Conservation (phyloP, 2,888 invertebrate species). For the Anagyrus pseudococci region DNA sequence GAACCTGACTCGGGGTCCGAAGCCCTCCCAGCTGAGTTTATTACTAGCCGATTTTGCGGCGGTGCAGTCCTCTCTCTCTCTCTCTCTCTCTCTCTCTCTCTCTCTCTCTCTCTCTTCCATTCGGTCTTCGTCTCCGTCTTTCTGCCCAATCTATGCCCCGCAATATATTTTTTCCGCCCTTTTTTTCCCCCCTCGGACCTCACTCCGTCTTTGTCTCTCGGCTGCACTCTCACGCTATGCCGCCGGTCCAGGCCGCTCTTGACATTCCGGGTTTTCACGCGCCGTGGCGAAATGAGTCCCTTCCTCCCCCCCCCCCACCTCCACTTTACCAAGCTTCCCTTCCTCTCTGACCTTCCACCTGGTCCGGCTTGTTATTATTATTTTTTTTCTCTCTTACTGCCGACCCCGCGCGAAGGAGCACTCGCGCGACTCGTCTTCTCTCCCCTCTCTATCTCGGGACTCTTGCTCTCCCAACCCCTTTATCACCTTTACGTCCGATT, state of each 20-base stretch:
- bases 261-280: conserved; percentile 4
- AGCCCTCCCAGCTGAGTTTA: conserved; percentile 40
- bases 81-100: too few species aligned
- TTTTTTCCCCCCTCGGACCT: too few species aligned
- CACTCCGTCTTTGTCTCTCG: not conserved
- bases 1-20: conserved; percentile 35
- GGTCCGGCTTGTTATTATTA: not conserved
- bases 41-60: conserved; percentile 40
- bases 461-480: not conserved
- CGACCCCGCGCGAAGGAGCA: too few species aligned
- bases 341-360: not conserved
- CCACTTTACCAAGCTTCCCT: not conserved
- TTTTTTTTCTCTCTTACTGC: conserved; percentile 2
- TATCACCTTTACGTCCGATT: conserved; percentile 29
- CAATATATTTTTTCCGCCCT: conserved; percentile 1
- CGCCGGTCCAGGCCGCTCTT: not conserved
- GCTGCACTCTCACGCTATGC: not conserved
- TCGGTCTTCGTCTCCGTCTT: too few species aligned
- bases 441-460: not conserved
- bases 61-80: too few species aligned
- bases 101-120: too few species aligned
- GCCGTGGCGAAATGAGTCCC: conserved; percentile 1
- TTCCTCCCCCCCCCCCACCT: not conserved
- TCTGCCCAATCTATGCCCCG: conserved; percentile 24
- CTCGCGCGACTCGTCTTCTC: not conserved